phyloP scores from a whole-genome alignment of 2,797 vertebrate species.

The Holocentrus rufus region DNA sequence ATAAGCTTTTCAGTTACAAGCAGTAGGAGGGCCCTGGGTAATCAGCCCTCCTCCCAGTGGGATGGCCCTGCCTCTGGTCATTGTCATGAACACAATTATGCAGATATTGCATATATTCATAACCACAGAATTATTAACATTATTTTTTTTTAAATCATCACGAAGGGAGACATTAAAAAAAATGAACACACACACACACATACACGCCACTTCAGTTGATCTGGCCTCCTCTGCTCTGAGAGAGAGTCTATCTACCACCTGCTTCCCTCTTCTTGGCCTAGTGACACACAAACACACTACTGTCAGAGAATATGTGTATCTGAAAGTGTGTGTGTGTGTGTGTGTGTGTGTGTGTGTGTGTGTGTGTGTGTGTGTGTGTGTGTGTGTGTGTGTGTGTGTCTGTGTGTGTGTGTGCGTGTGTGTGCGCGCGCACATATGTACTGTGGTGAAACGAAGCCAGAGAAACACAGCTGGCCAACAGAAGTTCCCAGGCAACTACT shows the following conservation, averaged over 20 bases:
- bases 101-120: too few relatives aligned
- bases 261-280: conserved; percentile 43
- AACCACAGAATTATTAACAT: too few relatives aligned
- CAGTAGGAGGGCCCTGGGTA: too few relatives aligned
- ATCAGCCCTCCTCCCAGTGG: too few relatives aligned
- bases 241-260: conserved; percentile 47
- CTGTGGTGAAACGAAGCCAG: conserved; percentile 41
- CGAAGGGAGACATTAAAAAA: too few relatives aligned
- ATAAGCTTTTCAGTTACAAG: too few relatives aligned
- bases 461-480: conserved; percentile 71
- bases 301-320: not conserved
- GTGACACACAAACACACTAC: conserved; percentile 31
- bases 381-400: not conserved
- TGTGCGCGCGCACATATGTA: conserved; percentile 27
- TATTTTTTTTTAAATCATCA: too few relatives aligned
- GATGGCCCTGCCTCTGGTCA: too few relatives aligned
- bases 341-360: conserved; percentile 20
- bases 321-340: conserved; percentile 23
- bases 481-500: conserved; percentile 62
- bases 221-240: not conserved
- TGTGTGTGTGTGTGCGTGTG: conserved; percentile 39
- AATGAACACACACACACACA: conserved; percentile 21
- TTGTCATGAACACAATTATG: too few relatives aligned
- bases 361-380: not conserved
- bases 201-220: conserved; percentile 3